Evolutionary conservation across 1,140 invertebrate genomes (phyloP), one percentile per base, ranked within the genome.

Genomic region (Thaumetopoea pityocampa): DNA sequence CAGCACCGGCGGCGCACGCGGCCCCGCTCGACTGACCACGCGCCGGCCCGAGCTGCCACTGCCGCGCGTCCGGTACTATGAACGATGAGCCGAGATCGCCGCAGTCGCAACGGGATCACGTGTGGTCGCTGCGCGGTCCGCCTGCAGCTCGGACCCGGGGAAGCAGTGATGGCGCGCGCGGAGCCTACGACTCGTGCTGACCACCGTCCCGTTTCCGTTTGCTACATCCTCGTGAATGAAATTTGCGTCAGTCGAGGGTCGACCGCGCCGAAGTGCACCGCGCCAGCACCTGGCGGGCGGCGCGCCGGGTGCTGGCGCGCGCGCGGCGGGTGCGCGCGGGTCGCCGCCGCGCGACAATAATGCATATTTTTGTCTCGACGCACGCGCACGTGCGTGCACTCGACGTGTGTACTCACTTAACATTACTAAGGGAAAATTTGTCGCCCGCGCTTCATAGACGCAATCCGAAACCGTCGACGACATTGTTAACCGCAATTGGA

Each of bases 371-470:
- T 57, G 52, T 65, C 63, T 67, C 60, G 46, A 41, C 50, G 42
- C 46, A 44, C 26, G 33, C 12, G n/a, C 11, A 5, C 28, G 36
- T 41, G 9, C 18, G 19, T 45, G 33, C 30, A 37, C 20, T 41
- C 34, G 9, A 15, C 30, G 16, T 43, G 34, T 43, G 23, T 35
- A 18, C 18, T 52, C 45, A 46, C 44, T 41, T 54, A 61, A 73
- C 72, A 74, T 77, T 77, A 77, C 71, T 76, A 79, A 76, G 69
- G 71, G 71, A 72, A 79, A 76, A 76, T 66, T 67, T 44, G 67
- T 69, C 74, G 68, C 65, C 64, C 55, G 44, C 64, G 69, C 64
- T 67, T 69, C 41, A 23, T 16, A 8, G 27, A 43, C 17, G 30
- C 51, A 40, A 44, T 44, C 29, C 59, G 50, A 47, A 5, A 56